Conservation (phyloP, 2,888 invertebrate genomes). For the Drosophila paranaensis region DNA sequence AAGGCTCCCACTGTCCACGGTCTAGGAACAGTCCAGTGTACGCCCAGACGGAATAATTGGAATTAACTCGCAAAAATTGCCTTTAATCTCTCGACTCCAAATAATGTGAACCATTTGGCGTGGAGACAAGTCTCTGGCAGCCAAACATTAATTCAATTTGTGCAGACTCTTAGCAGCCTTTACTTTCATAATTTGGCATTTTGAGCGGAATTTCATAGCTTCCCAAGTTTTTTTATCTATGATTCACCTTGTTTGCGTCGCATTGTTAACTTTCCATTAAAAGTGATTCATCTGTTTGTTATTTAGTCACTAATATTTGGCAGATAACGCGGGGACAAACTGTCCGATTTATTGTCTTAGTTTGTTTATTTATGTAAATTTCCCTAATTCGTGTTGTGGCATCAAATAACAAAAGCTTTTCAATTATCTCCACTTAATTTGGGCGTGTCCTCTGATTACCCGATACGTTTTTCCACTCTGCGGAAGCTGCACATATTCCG, state of each 20-base stretch:
- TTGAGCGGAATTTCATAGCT: slow-evolving; percentile 14
- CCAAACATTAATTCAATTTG: not conserved
- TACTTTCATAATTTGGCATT: slow-evolving; percentile 22
- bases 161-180: not conserved
- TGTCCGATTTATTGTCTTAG: slow-evolving; percentile 23
- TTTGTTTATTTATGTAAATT: slow-evolving; percentile 23
- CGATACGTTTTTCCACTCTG: slow-evolving; percentile 15
- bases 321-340: slow-evolving; percentile 17
- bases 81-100: not conserved
- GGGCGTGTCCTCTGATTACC: slow-evolving; percentile 9
- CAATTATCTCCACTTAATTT: slow-evolving; percentile 32
- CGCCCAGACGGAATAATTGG: not conserved
- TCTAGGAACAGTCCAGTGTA: no score
- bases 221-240: slow-evolving; percentile 14
- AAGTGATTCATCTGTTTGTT: slow-evolving; percentile 32
- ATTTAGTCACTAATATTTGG: slow-evolving; percentile 40
- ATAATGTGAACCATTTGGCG: not conserved
- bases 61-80: not conserved
- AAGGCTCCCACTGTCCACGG: no score
- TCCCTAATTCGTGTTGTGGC: not conserved
- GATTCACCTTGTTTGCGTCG: slow-evolving; percentile 2
- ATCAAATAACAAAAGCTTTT: slow-evolving; percentile 30
- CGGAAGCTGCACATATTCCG: slow-evolving; percentile 21
- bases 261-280: slow-evolving; percentile 9
- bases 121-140: not conserved